Evolutionary conservation across 1,140 invertebrate genomes (phyloP).

Genomic region (Ceratina calcarata): DNA sequence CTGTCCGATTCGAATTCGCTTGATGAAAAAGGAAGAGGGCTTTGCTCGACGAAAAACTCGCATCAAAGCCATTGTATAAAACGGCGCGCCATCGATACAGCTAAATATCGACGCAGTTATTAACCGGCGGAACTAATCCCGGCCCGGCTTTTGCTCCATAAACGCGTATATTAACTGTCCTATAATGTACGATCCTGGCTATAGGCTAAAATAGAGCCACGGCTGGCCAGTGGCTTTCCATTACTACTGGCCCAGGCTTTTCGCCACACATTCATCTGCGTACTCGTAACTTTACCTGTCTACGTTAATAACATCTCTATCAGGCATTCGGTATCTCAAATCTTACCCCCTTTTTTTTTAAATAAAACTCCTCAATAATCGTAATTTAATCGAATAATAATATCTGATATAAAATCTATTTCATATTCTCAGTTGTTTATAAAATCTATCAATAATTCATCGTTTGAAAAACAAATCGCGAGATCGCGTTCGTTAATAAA

Average conservation of each 20-base stretch:
- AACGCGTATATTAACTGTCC: conserved; percentile 35
- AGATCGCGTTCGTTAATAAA: too few relatives aligned
- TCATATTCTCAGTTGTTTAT: too few relatives aligned
- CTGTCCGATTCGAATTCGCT: neutral
- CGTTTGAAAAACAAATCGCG: too few relatives aligned
- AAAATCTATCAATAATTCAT: too few relatives aligned
- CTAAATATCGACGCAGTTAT: conserved; percentile 22
- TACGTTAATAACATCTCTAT: neutral
- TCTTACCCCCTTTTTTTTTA: too few relatives aligned
- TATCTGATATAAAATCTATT: too few relatives aligned
- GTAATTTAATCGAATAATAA: too few relatives aligned
- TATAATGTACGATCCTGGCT: conserved; percentile 39
- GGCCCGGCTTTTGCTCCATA: neutral
- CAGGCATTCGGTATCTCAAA: neutral
- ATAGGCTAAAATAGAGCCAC: conserved; percentile 2
- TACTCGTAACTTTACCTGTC: neutral
- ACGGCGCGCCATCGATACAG: neutral
- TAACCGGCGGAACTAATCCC: conserved; percentile 32
- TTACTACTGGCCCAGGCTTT: conserved; percentile 28
- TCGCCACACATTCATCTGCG: conserved; percentile 4
- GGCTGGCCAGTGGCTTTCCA: conserved; percentile 36
- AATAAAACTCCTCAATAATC: too few relatives aligned
- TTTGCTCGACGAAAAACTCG: neutral
- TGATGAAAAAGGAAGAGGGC: neutral
- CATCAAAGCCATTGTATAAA: neutral